Base-by-base conservation (phyloP, 2,888 invertebrate genomes). In the Stenolophus ochropezus region DNA sequence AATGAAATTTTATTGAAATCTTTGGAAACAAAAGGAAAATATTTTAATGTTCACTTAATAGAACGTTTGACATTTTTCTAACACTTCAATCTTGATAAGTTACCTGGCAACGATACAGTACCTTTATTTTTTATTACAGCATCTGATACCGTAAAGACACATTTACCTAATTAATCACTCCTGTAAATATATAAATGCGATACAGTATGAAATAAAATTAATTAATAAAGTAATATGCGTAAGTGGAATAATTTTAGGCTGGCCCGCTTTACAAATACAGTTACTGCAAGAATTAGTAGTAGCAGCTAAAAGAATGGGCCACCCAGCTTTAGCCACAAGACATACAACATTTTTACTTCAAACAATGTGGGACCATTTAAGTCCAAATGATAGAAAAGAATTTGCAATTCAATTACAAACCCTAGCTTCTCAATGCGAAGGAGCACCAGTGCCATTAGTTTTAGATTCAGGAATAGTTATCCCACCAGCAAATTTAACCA, bases 271-370 rank as follows among this genome's bases (percentile, higher is more conserved):
- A 23, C 97, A 97, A 89, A 96, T 98, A 85, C 96, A 98, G 88
- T 91, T 99, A 21, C 90, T 99, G 25, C 97, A 98, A 89, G 98
- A 98, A 88, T 89, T 99, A 76, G 97, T 98, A 65, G 96, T 96
- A 73, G 97, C 98, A 0, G 96, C 99, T 0, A 93, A 96, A 82
- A 92, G 97, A 69, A 96, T 98, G 92, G 97, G 98, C 0, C 96
- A 97, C 89, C 94, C 96, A 0, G 97, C 98, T 4, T 91, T 98
- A 51, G 98, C 98, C 6, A 96, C 95, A 0, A 92, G 98, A 1
- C 98, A 98, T 88, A 95, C 98, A 94, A 97, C 98, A 14, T 97
- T 97, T 88, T 91, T 98, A 47, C 91, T 98, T 81, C 97, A 98
- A 89, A 95, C 95, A 4, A 96, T 98, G 94, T 96, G 97, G 93